phyloP scores from a whole-genome alignment of 2,113 vertebrate genomes.

The Rhineura floridana region DNA sequence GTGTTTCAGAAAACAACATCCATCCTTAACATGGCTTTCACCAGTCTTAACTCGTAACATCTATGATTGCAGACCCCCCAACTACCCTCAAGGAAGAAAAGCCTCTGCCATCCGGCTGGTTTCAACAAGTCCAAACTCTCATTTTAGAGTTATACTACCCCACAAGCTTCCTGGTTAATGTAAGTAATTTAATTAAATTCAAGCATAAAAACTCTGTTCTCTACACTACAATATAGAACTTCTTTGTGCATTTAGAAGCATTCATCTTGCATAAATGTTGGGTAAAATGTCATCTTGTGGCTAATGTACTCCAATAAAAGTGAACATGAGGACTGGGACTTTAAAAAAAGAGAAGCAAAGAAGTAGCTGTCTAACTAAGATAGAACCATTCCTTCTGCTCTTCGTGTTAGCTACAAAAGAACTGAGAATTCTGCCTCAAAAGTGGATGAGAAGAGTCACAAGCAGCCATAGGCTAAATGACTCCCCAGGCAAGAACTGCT shows the following conservation, averaged over 20 bases:
- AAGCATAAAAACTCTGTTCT: background rate
- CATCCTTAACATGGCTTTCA: slow-evolving; percentile 76
- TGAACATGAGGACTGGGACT: background rate
- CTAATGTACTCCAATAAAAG: background rate
- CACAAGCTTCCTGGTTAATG: slow-evolving; percentile 24
- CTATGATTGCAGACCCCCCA: slow-evolving; percentile 66
- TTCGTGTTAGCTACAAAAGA: background rate
- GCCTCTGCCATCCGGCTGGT: slow-evolving; percentile 58
- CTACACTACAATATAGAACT: background rate
- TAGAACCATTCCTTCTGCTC: background rate
- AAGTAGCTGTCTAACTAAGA: background rate
- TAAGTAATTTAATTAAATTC: slow-evolving; percentile 13
- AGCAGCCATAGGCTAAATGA: no score
- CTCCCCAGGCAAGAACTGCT: no score
- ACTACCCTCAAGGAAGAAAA: slow-evolving; percentile 57
- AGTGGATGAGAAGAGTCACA: background rate
- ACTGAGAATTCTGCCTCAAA: background rate
- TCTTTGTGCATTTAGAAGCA: background rate
- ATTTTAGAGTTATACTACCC: slow-evolving; percentile 56
- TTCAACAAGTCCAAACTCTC: slow-evolving; percentile 42
- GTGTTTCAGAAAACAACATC: background rate
- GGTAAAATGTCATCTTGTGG: background rate
- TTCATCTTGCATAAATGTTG: background rate
- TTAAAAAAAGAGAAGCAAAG: no score
- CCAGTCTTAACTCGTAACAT: slow-evolving; percentile 73